A percentile compares a stretch with the other conserved stretches of the same genome.
Conservation (phyloP, 2,888 invertebrate species). For the Poecilus cupreus region DNA sequence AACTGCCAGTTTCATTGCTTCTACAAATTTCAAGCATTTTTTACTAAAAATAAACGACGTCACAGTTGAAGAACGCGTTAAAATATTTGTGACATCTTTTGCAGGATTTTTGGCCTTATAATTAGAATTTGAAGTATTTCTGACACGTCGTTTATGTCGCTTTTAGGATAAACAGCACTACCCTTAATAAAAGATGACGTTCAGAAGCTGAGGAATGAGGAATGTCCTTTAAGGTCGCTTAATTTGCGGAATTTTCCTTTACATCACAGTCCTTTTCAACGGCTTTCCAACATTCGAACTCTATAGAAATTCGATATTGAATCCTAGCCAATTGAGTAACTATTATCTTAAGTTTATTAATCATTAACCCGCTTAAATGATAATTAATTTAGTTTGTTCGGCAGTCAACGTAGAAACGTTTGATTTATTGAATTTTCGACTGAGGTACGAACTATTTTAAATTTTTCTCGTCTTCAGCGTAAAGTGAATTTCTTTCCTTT, state of each 20-base stretch:
- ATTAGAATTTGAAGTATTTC: background rate
- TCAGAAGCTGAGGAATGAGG: background rate
- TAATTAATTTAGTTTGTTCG: background rate
- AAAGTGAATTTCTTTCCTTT: conserved; percentile 18
- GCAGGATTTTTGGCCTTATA: background rate
- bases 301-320: conserved; percentile 14
- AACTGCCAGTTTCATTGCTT: background rate
- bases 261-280: background rate
- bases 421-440: background rate
- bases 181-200: background rate
- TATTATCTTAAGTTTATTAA: conserved; percentile 18
- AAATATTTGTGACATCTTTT: background rate
- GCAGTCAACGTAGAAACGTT: background rate
- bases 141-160: background rate
- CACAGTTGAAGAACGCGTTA: background rate
- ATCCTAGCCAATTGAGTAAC: background rate
- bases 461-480: background rate
- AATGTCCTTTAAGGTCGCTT: conserved; percentile 10
- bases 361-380: background rate
- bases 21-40: background rate
- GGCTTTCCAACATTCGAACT: background rate
- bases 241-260: conserved; percentile 22
- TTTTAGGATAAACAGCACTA: background rate
- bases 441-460: background rate
- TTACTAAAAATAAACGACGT: too few species aligned